A percentile compares a stretch with the other conserved stretches of the same genome.
Conservation (phyloP, 2,888 invertebrate species). For the Ormyrus nitidulus region DNA sequence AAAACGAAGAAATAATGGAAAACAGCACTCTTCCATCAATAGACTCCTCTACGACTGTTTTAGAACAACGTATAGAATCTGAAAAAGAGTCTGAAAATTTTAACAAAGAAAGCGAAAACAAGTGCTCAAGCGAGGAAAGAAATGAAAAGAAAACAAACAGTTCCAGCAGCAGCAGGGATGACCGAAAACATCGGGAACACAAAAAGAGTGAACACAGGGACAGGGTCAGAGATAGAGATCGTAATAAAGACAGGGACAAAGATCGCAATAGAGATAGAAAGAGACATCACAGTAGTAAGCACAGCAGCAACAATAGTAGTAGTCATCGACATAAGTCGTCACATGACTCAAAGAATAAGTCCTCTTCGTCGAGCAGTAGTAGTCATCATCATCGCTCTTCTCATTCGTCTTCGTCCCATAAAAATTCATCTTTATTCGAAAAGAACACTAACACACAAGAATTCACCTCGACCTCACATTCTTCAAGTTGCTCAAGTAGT, state of each 20-base stretch:
- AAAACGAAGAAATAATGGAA: not conserved
- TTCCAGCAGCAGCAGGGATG: slow-evolving; percentile 61
- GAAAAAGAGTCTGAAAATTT: slow-evolving; percentile 55
- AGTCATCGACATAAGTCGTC: slow-evolving; percentile 48
- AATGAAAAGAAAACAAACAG: slow-evolving; percentile 30
- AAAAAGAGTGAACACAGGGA: slow-evolving; percentile 55
- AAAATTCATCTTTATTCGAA: slow-evolving; percentile 51
- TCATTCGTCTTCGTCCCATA: slow-evolving; percentile 47
- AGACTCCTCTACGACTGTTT: slow-evolving; percentile 30
- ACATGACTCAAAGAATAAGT: slow-evolving; percentile 43
- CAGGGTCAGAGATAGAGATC: slow-evolving; percentile 49
- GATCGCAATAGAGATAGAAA: slow-evolving; percentile 59
- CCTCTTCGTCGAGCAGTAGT: slow-evolving; percentile 45
- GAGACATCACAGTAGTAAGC: slow-evolving; percentile 45
- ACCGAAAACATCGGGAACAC: slow-evolving; percentile 28
- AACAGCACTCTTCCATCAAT: slow-evolving; percentile 59
- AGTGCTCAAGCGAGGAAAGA: slow-evolving; percentile 36
- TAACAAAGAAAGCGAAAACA: slow-evolving; percentile 9
- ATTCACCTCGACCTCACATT: slow-evolving; percentile 18
- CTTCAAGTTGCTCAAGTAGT: slow-evolving; percentile 43
- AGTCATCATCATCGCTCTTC: slow-evolving; percentile 50
- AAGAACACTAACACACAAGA: slow-evolving; percentile 40
- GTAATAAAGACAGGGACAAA: slow-evolving; percentile 45
- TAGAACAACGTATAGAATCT: slow-evolving; percentile 27
- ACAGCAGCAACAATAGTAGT: slow-evolving; percentile 34